Evolutionary conservation across 2,888 invertebrate species (phyloP), one percentile per base, ranked within the genome.

Genomic region (Drosophila kambysellisi): DNA sequence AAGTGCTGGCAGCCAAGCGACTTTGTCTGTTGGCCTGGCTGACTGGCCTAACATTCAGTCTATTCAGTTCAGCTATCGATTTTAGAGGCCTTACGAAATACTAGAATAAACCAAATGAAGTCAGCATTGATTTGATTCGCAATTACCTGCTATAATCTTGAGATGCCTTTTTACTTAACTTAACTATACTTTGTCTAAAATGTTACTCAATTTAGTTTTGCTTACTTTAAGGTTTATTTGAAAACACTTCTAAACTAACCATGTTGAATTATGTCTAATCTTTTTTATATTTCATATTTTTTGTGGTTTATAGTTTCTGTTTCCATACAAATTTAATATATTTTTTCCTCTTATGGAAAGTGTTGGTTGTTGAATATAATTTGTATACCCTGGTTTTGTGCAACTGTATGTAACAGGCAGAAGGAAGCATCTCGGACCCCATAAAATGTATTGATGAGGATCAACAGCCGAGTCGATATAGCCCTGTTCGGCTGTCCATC

Each of bases 51-150:
- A 58, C 74, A 62, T 70, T 61, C 69, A 56, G 51, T 43, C 70
- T 4, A 64, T 72, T 57, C 70, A 52, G 58, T 64, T 64, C 37
- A 32, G 39, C 51, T 58, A 79, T 81, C 57, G 79, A 79, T 79
- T 78, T 79, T 65, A 48, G 72, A 80, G 72, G 59, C 68, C 68
- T 35, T 67, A 79, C 30, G 46, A 50, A 54, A 60, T 54, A 12
- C 35, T 43, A 59, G 53, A 61, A 61, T 43, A 15, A 51, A 29
- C 33, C 8, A 17, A 52, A 46, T 52, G 69, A 17, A 43, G 43
- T 35, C 30, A 43, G 35, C 35, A 52, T 30, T 52, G 20, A 37
- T 25, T 51, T 17, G 15, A 25, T 35, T n/a, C 46, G 8, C 25
- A 25, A 46, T 46, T 25, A 46, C 15, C 25, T 1, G 46, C 8